Conservation (phyloP, 2,888 invertebrate genomes). For the Tridacna gigas region DNA sequence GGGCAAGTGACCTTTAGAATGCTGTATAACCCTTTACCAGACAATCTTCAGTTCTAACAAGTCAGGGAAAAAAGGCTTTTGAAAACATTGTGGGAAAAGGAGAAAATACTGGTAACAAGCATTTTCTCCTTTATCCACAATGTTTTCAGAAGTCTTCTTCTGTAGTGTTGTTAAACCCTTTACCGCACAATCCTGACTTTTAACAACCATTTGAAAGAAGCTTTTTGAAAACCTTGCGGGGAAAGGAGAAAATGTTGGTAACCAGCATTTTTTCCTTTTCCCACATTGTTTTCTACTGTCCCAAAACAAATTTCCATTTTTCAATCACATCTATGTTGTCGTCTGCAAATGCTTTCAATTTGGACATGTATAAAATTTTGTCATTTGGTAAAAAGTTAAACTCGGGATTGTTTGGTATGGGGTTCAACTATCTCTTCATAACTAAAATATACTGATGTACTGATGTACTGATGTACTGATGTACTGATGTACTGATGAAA, state of each 20-base stretch:
- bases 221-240: neutral
- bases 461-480: too few relatives aligned
- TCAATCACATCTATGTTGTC: too few relatives aligned
- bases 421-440: too few relatives aligned
- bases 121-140: neutral
- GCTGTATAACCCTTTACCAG: neutral
- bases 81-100: neutral
- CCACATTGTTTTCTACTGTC: neutral
- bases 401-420: too few relatives aligned
- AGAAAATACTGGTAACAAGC: neutral
- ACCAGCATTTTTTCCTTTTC: neutral
- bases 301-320: too few relatives aligned
- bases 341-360: too few relatives aligned
- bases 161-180: neutral
- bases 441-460: too few relatives aligned
- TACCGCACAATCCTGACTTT: too few relatives aligned
- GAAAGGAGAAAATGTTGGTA: neutral
- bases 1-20: neutral
- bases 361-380: too few relatives aligned
- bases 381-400: too few relatives aligned
- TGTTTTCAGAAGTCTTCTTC: neutral
- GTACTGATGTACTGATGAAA: too few relatives aligned
- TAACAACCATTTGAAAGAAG: too few relatives aligned
- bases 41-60: neutral
- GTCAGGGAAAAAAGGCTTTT: neutral